Base-by-base conservation (phyloP, 2,797 vertebrate species). In the Nannoperca australis region DNA sequence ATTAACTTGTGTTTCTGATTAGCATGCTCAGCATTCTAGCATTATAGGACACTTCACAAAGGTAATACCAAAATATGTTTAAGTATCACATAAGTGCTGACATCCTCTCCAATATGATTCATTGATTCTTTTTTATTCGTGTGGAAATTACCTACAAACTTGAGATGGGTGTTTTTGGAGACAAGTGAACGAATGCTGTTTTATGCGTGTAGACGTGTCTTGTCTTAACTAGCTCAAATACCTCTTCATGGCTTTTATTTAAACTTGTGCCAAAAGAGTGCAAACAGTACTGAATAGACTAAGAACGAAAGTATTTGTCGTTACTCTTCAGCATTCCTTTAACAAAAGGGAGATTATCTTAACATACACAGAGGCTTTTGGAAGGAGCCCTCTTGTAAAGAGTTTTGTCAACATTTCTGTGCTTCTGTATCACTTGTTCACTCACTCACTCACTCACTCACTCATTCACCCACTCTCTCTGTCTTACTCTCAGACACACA, bases 271-370 rank as follows among this genome's bases (percentile, higher is more conserved):
- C 86, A 84, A 73, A 87, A 82, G 79, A 85, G 78, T 82, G 88
- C 77, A 90, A 91, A 86, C 86, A 81, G 34, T 51, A 17, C 30
- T 91, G 87, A 93, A 90, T 89, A 84, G 90, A 87, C 38, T 65
- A 91, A 91, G 92, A 94, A 94, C 90, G 86, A 75, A 89, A 92
- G 84, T 92, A 88, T 94, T 94, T 94, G 91, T 90, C 81, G 78
- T 84, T 81, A 83, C 85, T 91, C 73, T 86, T 65, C 83, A 75
- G 81, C 93, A 94, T 94, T 93, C 92, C 89, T 88, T 76, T 61
- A 67, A 95, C 93, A 94, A 95, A 95, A 91, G 92, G 86, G 80
- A 90, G 90, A 94, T 94, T 92, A 93, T 62, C 83, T 84, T 47
- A 67, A 89, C 85, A 93, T 86, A 90, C 81, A 91, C 71, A 42